Conservation (phyloP, 2,797 vertebrate genomes). For the Cephalopachus bancanus region DNA sequence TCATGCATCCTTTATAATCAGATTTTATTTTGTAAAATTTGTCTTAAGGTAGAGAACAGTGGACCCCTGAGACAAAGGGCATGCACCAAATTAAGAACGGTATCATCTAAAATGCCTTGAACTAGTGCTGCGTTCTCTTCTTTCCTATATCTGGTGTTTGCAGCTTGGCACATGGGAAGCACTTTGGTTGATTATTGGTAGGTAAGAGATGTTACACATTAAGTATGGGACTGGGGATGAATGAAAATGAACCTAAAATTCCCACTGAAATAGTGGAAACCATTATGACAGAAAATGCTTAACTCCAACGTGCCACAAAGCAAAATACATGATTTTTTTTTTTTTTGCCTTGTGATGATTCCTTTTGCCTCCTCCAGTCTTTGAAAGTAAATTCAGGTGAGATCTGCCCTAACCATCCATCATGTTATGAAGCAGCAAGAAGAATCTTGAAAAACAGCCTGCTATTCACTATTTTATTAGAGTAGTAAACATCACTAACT, state of each 20-base stretch:
- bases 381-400: slow-evolving; percentile 38
- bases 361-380: neutral
- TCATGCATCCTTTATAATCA: neutral
- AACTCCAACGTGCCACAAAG: slow-evolving; percentile 38
- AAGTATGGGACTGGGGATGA: neutral
- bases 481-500: slow-evolving; percentile 35
- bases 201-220: neutral
- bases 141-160: neutral
- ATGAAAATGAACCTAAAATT: slow-evolving; percentile 58
- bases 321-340: neutral
- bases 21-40: slow-evolving; percentile 19
- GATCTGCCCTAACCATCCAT: neutral
- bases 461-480: slow-evolving; percentile 29
- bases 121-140: slow-evolving; percentile 17
- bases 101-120: slow-evolving; percentile 22
- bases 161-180: neutral
- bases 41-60: slow-evolving; percentile 55
- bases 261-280: neutral
- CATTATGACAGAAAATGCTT: neutral
- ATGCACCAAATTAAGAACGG: slow-evolving; percentile 44
- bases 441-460: slow-evolving; percentile 37
- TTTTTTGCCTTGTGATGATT: slow-evolving; percentile 19
- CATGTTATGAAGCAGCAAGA: neutral
- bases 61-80: neutral
- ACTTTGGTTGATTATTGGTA: slow-evolving; percentile 36